Conservation (phyloP, 2,113 vertebrate species). For the Corynorhinus townsendii region DNA sequence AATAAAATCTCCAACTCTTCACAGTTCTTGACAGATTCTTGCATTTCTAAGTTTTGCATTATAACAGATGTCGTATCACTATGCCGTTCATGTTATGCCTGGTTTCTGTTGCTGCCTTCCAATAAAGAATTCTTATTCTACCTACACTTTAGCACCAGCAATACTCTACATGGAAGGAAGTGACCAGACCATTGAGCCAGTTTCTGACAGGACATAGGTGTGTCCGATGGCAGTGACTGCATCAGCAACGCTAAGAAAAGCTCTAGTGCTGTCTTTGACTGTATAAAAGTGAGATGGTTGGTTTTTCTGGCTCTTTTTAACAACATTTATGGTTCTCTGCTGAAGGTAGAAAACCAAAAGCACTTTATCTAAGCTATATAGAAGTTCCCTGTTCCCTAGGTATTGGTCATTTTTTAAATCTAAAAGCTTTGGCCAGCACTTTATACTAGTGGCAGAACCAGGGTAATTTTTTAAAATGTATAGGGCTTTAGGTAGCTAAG, state of each 20-base stretch:
- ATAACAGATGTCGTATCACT: not conserved
- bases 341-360: not conserved
- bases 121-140: not conserved
- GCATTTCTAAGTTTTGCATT: constrained; percentile 6
- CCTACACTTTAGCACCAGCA: not conserved
- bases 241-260: not conserved
- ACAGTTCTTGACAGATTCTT: not conserved
- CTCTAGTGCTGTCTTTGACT: not conserved
- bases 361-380: not conserved
- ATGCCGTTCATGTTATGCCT: not conserved
- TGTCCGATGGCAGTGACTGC: not conserved
- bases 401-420: not conserved
- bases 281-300: not conserved
- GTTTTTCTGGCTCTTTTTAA: not conserved
- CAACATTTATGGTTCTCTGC: not conserved
- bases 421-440: not conserved
- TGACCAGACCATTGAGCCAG: not conserved
- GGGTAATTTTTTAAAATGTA: not conserved
- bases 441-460: not conserved
- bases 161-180: not conserved
- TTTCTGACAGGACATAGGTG: not conserved
- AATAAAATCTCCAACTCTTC: not conserved
- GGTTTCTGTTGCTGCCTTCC: not conserved
- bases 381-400: not conserved
- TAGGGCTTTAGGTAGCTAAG: constrained; percentile 14